phyloP scores from a whole-genome alignment of 2,113 vertebrate genomes.

The Galeopterus variegatus region DNA sequence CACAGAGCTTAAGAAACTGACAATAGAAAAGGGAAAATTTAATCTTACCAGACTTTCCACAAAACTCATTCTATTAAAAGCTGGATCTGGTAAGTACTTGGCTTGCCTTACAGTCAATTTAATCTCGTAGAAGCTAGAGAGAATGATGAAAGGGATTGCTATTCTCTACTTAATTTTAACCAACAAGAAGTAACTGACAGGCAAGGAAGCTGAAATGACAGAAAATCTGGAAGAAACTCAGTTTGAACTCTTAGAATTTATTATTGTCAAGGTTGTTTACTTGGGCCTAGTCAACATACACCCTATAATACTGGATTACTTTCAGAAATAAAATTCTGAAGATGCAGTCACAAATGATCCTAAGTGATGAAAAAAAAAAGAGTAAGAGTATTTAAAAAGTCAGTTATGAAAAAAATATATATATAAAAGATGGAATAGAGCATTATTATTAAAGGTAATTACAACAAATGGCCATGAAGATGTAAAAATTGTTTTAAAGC shows the following conservation, averaged over 20 bases:
- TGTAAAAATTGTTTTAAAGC: background rate
- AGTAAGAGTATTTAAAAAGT: background rate
- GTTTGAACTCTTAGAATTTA: background rate
- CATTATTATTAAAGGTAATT: background rate
- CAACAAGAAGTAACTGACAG: slow-evolving; percentile 37
- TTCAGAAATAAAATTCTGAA: slow-evolving; percentile 7
- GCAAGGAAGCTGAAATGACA: slow-evolving; percentile 13
- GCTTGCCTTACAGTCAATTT: slow-evolving; percentile 8
- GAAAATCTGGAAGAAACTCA: slow-evolving; percentile 49
- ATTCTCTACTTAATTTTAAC: slow-evolving; percentile 17
- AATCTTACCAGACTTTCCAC: slow-evolving; percentile 13
- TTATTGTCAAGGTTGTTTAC: background rate
- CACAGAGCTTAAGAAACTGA: background rate
- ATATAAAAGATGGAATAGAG: background rate
- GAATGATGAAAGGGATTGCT: slow-evolving; percentile 24
- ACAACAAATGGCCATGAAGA: background rate
- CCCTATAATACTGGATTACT: background rate
- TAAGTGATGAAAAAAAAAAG: slow-evolving; percentile 5
- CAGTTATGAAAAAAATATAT: background rate
- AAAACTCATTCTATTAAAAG: slow-evolving; percentile 68
- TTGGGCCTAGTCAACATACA: background rate
- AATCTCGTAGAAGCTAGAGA: slow-evolving; percentile 35
- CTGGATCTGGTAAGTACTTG: slow-evolving; percentile 41
- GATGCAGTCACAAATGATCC: background rate
- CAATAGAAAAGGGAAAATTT: background rate